These are phyloP conservation scores for Herpetotheres cachinnans DNA, from an alignment of 2,113 vertebrate genomes.

Conservation along the genomic window DNA sequence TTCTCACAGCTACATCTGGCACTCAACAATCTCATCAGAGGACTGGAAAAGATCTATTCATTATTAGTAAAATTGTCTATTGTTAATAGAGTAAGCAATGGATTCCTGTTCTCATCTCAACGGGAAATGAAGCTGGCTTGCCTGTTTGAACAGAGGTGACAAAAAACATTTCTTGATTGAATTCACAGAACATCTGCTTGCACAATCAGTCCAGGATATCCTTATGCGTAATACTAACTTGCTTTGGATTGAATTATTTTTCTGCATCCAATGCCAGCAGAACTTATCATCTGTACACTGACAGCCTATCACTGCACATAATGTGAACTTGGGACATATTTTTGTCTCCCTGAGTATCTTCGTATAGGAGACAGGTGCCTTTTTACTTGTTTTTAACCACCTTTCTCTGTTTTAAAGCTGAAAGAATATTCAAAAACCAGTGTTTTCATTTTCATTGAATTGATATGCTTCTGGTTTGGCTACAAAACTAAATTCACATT, in stretches of 20 bases:
- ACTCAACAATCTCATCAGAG: slow-evolving; percentile 9
- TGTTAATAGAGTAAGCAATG: slow-evolving; percentile 36
- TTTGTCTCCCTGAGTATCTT: not conserved
- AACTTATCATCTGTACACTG: not conserved
- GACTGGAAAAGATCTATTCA: slow-evolving; percentile 12
- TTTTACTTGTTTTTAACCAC: not conserved
- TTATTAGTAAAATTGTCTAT: slow-evolving; percentile 24
- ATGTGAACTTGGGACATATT: not conserved
- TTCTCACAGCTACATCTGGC: not conserved
- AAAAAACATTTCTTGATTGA: slow-evolving; percentile 17
- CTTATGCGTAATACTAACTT: not conserved
- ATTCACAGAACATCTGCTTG: slow-evolving; percentile 47
- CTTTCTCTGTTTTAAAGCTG: not conserved
- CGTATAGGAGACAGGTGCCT: not conserved
- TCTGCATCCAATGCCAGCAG: not conserved
- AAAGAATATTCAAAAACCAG: not conserved
- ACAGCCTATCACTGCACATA: not conserved
- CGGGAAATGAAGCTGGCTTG: slow-evolving; percentile 21
- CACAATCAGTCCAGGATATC: slow-evolving; percentile 24
- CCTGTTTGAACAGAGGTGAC: slow-evolving; percentile 33
- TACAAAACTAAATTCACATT: not conserved
- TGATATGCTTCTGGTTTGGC: not conserved
- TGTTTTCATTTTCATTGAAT: not conserved
- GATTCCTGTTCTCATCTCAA: slow-evolving; percentile 5
- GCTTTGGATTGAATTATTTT: not conserved